Evolutionary conservation across 2,888 invertebrate genomes (phyloP).

Genomic region (Rotaria magnacalcarata): DNA sequence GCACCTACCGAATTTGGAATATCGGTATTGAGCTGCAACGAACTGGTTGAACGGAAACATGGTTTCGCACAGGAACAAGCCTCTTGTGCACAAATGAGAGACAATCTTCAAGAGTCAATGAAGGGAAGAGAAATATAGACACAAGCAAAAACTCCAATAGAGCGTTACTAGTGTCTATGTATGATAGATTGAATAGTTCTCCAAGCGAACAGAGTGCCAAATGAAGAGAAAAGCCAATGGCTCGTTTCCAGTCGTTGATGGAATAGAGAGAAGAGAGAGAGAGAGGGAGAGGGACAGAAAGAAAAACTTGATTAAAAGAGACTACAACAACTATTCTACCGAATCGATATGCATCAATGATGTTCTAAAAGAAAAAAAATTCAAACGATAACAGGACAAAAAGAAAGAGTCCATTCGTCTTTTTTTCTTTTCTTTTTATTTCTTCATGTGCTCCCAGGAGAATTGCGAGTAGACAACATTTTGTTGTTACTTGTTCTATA

Average conservation of each 20-base stretch:
- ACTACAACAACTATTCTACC: slow-evolving; percentile 3
- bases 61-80: neutral
- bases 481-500: neutral
- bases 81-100: slow-evolving; percentile 3
- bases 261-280: neutral
- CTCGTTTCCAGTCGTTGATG: neutral
- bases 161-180: neutral
- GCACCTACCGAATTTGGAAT: slow-evolving; percentile 43
- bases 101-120: slow-evolving; percentile 18
- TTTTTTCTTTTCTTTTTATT: neutral
- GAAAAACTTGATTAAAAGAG: slow-evolving; percentile 33
- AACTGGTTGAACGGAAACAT: slow-evolving; percentile 46
- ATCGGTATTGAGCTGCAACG: slow-evolving; percentile 46
- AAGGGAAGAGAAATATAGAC: slow-evolving; percentile 14
- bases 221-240: slow-evolving; percentile 6
- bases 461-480: neutral
- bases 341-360: slow-evolving; percentile 23
- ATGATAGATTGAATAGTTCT: slow-evolving; percentile 13
- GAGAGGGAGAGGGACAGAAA: neutral
- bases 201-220: neutral
- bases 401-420: neutral
- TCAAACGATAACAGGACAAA: neutral
- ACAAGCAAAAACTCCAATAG: neutral
- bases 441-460: neutral
- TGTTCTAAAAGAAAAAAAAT: neutral